Conservation (phyloP, 2,888 invertebrate genomes). For the Caenorhabditis sp. region DNA sequence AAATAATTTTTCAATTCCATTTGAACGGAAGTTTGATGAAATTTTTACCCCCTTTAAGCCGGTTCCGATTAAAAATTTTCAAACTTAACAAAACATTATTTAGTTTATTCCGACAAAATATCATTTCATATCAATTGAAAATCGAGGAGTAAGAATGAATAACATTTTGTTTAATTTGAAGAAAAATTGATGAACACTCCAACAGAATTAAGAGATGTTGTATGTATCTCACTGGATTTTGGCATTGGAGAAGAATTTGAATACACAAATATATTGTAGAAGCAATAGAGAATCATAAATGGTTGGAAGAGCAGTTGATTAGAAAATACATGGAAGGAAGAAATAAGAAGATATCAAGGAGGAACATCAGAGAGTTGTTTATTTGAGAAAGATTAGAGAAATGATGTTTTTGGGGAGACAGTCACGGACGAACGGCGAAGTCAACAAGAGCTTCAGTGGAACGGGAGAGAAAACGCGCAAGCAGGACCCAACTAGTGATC, state of each 20-base stretch:
- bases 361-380: not conserved
- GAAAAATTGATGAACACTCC: too few relatives aligned
- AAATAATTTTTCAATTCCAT: too few relatives aligned
- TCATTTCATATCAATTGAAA: slow-evolving; percentile 3
- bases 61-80: too few relatives aligned
- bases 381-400: slow-evolving; percentile 5
- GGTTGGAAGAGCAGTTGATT: slow-evolving; percentile 8
- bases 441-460: slow-evolving; percentile 1
- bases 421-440: not conserved
- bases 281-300: not conserved
- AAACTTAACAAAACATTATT: not conserved
- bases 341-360: not conserved
- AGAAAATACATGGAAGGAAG: not conserved
- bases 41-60: too few relatives aligned
- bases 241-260: not conserved
- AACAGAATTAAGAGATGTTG: too few relatives aligned
- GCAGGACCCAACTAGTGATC: not conserved
- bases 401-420: not conserved
- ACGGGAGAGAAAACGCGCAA: not conserved
- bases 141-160: not conserved
- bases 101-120: not conserved
- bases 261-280: not conserved
- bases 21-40: too few relatives aligned
- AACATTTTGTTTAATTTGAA: too few relatives aligned
- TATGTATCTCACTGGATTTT: not conserved